phyloP scores from a whole-genome alignment of 2,888 invertebrate genomes.

The Margaritifera margaritifera region DNA sequence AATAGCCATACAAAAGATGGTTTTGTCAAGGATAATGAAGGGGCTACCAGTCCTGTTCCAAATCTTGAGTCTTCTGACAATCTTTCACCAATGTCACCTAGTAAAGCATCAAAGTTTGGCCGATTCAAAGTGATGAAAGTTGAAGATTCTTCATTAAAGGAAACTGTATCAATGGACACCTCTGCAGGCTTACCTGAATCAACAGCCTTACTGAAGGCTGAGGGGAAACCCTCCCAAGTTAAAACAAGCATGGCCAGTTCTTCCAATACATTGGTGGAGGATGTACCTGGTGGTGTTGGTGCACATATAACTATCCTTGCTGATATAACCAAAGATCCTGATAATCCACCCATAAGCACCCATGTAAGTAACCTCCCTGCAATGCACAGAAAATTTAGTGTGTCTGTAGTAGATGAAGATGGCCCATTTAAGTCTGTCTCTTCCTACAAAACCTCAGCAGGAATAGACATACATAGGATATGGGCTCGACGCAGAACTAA shows the following conservation, averaged over 20 bases:
- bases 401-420: conserved; percentile 38
- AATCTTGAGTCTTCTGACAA: conserved; percentile 4
- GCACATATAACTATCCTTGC: conserved; percentile 16
- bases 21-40: background rate
- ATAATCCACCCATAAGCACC: conserved; percentile 6
- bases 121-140: conserved; percentile 58
- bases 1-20: conserved; percentile 2
- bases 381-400: conserved; percentile 40
- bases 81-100: conserved; percentile 14
- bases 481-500: conserved; percentile 34
- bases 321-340: conserved; percentile 11
- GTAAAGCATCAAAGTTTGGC: conserved; percentile 32
- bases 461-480: conserved; percentile 30
- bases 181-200: conserved; percentile 7
- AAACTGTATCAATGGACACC: conserved; percentile 2
- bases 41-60: conserved; percentile 2
- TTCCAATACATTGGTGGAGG: background rate
- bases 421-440: conserved; percentile 32
- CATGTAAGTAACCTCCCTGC: conserved; percentile 36
- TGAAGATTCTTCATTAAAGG: conserved; percentile 12
- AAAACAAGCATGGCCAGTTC: background rate
- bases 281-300: conserved; percentile 13
- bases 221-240: background rate
- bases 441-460: conserved; percentile 37
- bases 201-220: background rate